Conservation (phyloP, 2,888 invertebrate genomes). For the Stenotaenia linearis region DNA sequence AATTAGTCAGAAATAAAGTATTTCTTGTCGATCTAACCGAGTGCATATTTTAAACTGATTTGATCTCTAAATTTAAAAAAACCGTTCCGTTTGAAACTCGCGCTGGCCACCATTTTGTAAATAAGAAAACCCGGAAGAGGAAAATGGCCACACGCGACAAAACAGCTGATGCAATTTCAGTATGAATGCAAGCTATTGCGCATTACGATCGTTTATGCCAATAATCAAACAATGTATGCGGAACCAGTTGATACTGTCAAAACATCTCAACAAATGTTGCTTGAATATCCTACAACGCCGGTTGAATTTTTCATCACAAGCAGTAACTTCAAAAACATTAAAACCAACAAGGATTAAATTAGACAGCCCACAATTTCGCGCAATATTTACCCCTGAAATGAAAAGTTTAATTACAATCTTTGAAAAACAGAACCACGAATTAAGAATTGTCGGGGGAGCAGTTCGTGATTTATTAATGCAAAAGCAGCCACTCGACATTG, state of each 20-base stretch:
- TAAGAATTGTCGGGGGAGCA: conserved; percentile 94
- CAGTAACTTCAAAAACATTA: too few relatives aligned
- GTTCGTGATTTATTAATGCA: conserved; percentile 82
- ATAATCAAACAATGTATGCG: neutral
- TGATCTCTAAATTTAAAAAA: too few relatives aligned
- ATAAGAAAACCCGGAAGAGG: neutral
- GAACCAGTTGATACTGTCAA: neutral
- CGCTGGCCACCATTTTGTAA: too few relatives aligned
- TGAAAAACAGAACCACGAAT: conserved; percentile 70
- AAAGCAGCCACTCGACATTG: conserved; percentile 78
- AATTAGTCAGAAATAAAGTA: too few relatives aligned
- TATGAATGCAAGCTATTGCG: neutral
- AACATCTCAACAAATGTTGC: neutral
- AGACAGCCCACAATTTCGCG: conserved; percentile 63
- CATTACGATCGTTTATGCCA: neutral
- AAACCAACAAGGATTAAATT: conserved; percentile 53
- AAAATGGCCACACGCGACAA: neutral
- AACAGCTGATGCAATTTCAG: neutral
- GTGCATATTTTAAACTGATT: too few relatives aligned
- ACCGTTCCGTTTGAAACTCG: too few relatives aligned
- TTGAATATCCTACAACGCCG: neutral
- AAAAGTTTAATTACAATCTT: conserved; percentile 66
- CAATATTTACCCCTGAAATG: conserved; percentile 77
- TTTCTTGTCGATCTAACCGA: too few relatives aligned
- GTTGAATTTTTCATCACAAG: neutral